A percentile compares a stretch with the other conserved stretches of the same genome.
phyloP scores from a whole-genome alignment of 2,888 invertebrate genomes.

The Yponomeuta malinellus region DNA sequence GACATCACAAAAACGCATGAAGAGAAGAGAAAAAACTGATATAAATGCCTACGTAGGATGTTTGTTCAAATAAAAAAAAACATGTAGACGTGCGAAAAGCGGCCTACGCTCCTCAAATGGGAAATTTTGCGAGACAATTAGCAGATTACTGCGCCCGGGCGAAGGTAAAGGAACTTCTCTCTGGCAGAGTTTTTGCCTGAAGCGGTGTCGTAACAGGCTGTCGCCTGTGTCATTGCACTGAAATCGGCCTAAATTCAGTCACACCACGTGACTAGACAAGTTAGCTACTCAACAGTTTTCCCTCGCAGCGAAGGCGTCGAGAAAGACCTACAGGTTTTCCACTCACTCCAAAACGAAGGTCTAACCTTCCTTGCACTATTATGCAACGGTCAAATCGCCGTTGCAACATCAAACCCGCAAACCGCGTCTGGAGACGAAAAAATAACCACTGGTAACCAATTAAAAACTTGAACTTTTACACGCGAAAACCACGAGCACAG shows the following conservation, averaged over 20 bases:
- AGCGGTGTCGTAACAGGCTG: conserved; percentile 55
- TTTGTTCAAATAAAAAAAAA: conserved; percentile 46
- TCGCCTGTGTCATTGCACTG: conserved; percentile 46
- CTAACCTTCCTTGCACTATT: conserved; percentile 61
- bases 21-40: background rate
- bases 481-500: conserved; percentile 29
- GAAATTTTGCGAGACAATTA: conserved; percentile 56
- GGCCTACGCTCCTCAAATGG: conserved; percentile 24
- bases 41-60: conserved; percentile 30
- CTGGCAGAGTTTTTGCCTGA: conserved; percentile 46
- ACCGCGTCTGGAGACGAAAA: conserved; percentile 42
- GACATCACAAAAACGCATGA: background rate
- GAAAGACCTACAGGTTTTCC: conserved; percentile 53
- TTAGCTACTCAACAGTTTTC: conserved; percentile 8
- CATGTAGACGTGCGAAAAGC: conserved; percentile 27
- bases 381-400: conserved; percentile 53
- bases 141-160: conserved; percentile 56
- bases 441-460: conserved; percentile 26
- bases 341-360: conserved; percentile 26
- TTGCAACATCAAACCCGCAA: background rate
- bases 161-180: conserved; percentile 48
- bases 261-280: conserved; percentile 34
- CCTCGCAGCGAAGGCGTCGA: background rate
- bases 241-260: conserved; percentile 49
- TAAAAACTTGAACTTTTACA: conserved; percentile 19